Percentiles rank a stretch among this genome's conserved stretches.
These are phyloP conservation scores for Nixonia krombeini DNA, from an alignment of 1,140 invertebrate genomes.

Conservation along the genomic window DNA sequence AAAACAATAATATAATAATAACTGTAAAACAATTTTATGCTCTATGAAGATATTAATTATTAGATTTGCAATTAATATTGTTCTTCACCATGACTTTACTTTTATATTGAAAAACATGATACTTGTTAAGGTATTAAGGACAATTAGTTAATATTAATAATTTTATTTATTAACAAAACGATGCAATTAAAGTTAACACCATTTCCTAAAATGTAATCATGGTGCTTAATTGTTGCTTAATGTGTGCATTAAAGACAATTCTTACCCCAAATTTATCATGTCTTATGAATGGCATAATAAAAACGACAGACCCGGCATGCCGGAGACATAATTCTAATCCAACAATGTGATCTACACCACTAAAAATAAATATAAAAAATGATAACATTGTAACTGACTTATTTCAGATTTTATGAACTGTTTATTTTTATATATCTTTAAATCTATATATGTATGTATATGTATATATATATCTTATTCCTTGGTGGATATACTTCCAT, in stretches of 20 bases:
- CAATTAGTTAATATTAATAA: not conserved
- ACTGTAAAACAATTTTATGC: no score
- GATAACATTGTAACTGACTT: not conserved
- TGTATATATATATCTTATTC: no score
- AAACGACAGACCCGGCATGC: slow-evolving; percentile 84
- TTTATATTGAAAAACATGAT: no score
- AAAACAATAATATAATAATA: no score
- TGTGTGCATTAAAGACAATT: slow-evolving; percentile 22
- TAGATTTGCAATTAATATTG: not conserved
- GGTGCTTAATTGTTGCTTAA: not conserved
- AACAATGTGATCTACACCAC: slow-evolving; percentile 87
- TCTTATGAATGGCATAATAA: slow-evolving; percentile 92
- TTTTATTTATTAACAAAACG: not conserved
- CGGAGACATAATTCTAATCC: slow-evolving; percentile 85
- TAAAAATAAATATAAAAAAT: slow-evolving; percentile 66
- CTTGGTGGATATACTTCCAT: not conserved
- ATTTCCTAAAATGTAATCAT: no score
- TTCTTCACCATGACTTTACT: no score
- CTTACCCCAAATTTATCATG: slow-evolving; percentile 85
- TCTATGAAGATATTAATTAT: no score
- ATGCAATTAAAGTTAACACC: no score
- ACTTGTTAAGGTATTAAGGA: no score
- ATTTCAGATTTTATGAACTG: no score
- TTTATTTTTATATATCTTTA: not conserved
- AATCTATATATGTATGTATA: no score